Conservation (phyloP, 2,113 vertebrate species). For the Engystomops pustulosus region DNA sequence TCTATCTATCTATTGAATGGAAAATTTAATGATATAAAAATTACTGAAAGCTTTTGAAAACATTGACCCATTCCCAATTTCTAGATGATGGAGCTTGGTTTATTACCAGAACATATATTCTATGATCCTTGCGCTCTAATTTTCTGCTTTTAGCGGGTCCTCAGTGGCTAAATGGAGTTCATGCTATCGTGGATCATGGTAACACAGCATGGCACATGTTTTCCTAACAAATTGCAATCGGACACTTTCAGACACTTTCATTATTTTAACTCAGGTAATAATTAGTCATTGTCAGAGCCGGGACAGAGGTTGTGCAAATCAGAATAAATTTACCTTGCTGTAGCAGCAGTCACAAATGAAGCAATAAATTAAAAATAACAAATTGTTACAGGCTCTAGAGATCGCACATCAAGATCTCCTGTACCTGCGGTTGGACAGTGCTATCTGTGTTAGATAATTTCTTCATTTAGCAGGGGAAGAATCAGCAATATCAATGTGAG, state of each 20-base stretch:
- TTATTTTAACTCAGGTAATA: constrained; percentile 91
- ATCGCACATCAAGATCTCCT: constrained; percentile 75
- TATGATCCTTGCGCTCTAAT: background rate
- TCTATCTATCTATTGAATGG: background rate
- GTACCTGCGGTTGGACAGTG: constrained; percentile 74
- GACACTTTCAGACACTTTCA: constrained; percentile 89
- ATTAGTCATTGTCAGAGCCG: constrained; percentile 87
- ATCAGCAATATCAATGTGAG: background rate
- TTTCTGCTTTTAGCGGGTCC: constrained; percentile 8
- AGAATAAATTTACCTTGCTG: constrained; percentile 87
- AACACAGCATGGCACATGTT: constrained; percentile 84
- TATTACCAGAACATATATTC: background rate
- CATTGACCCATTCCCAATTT: background rate
- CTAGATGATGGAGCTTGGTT: background rate
- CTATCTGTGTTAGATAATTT: constrained; percentile 71
- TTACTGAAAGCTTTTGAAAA: too few relatives aligned
- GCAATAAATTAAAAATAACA: constrained; percentile 89
- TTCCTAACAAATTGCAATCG: constrained; percentile 88
- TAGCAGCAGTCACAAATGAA: constrained; percentile 87
- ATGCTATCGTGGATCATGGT: constrained; percentile 75
- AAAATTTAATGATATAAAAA: background rate
- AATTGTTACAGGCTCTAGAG: constrained; percentile 81
- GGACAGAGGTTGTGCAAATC: constrained; percentile 86
- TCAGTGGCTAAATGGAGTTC: constrained; percentile 70
- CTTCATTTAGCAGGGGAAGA: constrained; percentile 65